Conservation (phyloP, 2,113 vertebrate genomes). For the Conger conger region DNA sequence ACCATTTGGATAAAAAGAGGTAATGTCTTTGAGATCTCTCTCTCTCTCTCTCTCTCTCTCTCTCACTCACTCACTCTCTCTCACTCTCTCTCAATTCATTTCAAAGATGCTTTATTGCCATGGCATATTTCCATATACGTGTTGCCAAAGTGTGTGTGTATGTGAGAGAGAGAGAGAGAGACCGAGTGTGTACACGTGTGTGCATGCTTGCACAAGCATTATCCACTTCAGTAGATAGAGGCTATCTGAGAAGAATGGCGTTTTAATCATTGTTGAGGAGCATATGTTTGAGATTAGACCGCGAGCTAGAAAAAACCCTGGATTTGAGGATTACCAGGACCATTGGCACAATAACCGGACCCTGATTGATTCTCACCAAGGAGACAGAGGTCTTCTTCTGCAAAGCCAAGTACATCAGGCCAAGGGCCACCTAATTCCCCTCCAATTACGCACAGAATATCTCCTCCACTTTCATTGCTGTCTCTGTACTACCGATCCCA, state of each 20-base stretch:
- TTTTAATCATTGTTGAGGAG: slow-evolving; percentile 61
- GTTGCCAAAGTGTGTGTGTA: not conserved
- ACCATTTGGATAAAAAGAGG: slow-evolving; percentile 14
- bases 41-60: not conserved
- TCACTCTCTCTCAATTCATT: too few species aligned
- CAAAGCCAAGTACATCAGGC: not conserved
- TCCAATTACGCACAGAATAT: not conserved
- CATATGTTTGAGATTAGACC: slow-evolving; percentile 61
- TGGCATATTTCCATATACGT: too few species aligned
- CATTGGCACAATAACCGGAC: not conserved
- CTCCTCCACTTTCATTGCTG: not conserved
- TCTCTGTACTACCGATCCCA: not conserved
- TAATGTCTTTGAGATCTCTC: not conserved
- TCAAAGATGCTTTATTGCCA: too few species aligned
- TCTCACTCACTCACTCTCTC: too few species aligned
- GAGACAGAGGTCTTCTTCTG: not conserved
- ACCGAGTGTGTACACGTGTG: slow-evolving; percentile 18
- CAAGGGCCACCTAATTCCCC: not conserved
- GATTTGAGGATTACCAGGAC: slow-evolving; percentile 43
- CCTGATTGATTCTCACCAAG: slow-evolving; percentile 15
- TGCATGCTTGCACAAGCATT: slow-evolving; percentile 35
- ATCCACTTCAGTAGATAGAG: slow-evolving; percentile 25
- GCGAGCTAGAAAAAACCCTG: slow-evolving; percentile 43
- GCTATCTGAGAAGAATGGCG: slow-evolving; percentile 50
- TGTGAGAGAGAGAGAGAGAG: slow-evolving; percentile 5